Base-by-base conservation (phyloP, 2,888 invertebrate genomes). In the Nasonovia ribisnigri region DNA sequence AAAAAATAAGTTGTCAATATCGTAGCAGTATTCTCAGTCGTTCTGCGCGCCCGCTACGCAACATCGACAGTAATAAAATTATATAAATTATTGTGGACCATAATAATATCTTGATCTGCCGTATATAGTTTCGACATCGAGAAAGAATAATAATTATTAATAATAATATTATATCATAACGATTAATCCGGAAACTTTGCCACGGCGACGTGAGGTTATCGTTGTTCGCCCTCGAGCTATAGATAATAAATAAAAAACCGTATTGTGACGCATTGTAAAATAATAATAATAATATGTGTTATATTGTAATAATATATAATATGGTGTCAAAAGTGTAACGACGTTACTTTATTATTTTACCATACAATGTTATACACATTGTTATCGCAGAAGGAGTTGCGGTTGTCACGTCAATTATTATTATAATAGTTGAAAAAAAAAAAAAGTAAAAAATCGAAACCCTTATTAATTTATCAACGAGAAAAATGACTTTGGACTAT, bases 311-410 rank as follows among this genome's bases (percentile, higher is more conserved):
- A 77, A 20, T 36, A 20, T 20, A 67, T 5, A 36, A 1, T n/a
- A 26, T 36, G 20, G 36, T 77, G 77, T 77, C 67, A 77, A 77
- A 42, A 77, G 36, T 77, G 20, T 77, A 77, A 77, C 77, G 77
- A 77, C 77, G 77, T 36, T 77, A 36, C 77, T 5, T 8, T 77
- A 77, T 77, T 77, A 77, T 77, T 77, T 77, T 77, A 36, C 20
- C 20, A 77, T 77, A 36, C 36, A 36, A 77, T 36, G 36, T 77
- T 36, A 42, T 36, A 20, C 5, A 42, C 29, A 86, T 86, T 86
- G 46, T 86, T 86, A 77, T 86, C 46, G 86, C 29, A 77, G 77
- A 77, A 77, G 77, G 36, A 77, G 77, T 77, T 77, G 77, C 77
- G 77, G 77, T 42, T 77, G 77, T 77, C 77, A 77, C 20, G 20